Base-by-base conservation (phyloP, 2,797 vertebrate genomes). In the Psittacula derbiana region DNA sequence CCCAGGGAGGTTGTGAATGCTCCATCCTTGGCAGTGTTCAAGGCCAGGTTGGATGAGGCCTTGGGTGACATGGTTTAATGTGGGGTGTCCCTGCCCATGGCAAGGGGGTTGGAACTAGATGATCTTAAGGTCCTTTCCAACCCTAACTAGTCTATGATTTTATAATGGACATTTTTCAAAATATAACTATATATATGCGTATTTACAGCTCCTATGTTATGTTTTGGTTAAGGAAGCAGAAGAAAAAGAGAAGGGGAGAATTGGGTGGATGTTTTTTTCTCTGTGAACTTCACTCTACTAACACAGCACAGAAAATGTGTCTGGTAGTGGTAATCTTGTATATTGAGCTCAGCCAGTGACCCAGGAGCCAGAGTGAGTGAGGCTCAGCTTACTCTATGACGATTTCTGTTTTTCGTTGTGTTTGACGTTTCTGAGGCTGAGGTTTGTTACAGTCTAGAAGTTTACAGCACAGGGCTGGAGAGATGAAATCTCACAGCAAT, bases 321-420 rank as follows among this genome's bases (percentile, higher is more conserved):
- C 25, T 49, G 44, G 52, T 21, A 53, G 50, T 6, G 12, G 52
- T 55, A 27, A 58, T 17, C 2, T n/a, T 72, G 90, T 43, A 9
- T 33, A 4, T 50, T 64, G 28, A n/a, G 27, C 38, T 69, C 55
- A 30, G 65, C 38, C 66, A 44, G 49, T 36, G 75, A 93, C 71
- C 64, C 76, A 60, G 88, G 55, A 97, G 93, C 93, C 90, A 12
- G 78, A 85, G 86, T 2, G 40, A 95, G 67, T 75, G 80, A 96
- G 83, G 84, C 55, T 85, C 79, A 67, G 69, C 79, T 91, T 86
- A 43, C 46, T 82, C 88, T 52, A 30, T 87, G 82, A 84, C 86
- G 84, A 87, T 80, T 97, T 97, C 92, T 74, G 36, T 79, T 94
- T 95, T 95, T 94, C 96, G 79, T 49, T 41, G 93, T 49, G 78